Base-by-base conservation (phyloP, 2,113 vertebrate genomes). In the Anoura caudifer region DNA sequence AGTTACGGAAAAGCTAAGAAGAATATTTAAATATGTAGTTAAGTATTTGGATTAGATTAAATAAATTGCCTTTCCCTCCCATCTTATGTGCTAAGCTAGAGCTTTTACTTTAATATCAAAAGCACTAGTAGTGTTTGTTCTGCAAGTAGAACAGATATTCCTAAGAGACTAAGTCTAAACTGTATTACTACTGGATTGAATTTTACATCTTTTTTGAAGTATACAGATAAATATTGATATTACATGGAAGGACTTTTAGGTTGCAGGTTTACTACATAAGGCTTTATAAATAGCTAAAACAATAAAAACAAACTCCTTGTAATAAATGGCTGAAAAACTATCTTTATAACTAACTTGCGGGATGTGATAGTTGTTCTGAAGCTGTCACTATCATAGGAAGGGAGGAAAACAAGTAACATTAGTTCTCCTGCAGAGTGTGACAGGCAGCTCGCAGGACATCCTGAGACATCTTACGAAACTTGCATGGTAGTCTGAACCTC, bases 21-120 rank as follows among this genome's bases (percentile, higher is more conserved):
- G 65, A 79, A 65, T 94, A 59, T 65, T 90, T 91, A 47, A 11
- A 50, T 84, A 5, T 22, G 3, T 94, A 24, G 45, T 83, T 19
- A 90, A 31, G 75, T 93, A 93, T 69, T 95, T 89, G 52, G 61
- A 84, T 84, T 83, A 70, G n/a, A 91, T 87, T 90, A 81, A 85
- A 52, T 83, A 92, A 80, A 87, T 70, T 90, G 41, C 26, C 47
- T 31, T 24, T 16, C 15, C 41, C 1, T 12, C 28, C 5, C 15
- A 1, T 47, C 24, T 76, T 63, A 41, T n/a, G 52, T 86, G 24
- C 73, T 85, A 59, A 79, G 28, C 20, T 79, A 67, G 72, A 92
- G 10, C 41, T 92, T 90, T 87, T 61, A 67, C 65, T 94, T 85
- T 94, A 50, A 87, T 3, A n/a, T 69, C 75, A 38, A 69, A 89